Evolutionary conservation across 2,888 invertebrate species (phyloP), one percentile per base, ranked within the genome.

Genomic region (Microchrysa polita): DNA sequence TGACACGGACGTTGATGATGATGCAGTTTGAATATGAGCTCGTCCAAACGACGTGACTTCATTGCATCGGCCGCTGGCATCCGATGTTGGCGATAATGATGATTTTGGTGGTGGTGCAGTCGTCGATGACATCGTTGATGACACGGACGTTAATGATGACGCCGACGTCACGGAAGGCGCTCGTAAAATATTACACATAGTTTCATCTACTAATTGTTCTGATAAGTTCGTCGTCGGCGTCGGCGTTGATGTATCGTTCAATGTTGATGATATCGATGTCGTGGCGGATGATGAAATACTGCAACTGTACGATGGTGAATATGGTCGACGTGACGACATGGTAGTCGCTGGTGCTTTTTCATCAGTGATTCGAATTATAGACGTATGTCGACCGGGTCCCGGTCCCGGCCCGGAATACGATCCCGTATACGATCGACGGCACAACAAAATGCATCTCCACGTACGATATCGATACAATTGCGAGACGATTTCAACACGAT

Each of bases 331-430:
- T 7, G 27, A 5, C 27, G 27, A 5, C 7, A 7, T 34, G 4
- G 27, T 34, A 7, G 27, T 34, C 7, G 7, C 27, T 5, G 27
- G 27, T 7, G 7, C 7, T 34, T 34, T 34, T 34, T 5, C 7
- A 5, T 2, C 7, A 5, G 27, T 7, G 2, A 7, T 34, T 34
- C 4, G 2, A 5, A 7, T 34, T 34, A 7, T 34, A 5, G 27
- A 5, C 7, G 16, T 48, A 12, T 1, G 12, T 12, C 1, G 7
- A 40, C 75, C 75, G 2, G 76, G 76, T 12, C 76, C 76, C 2
- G 76, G 76, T 18, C 76, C 76, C 18, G 76, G 75, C 7, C 69
- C 69, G 1, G 69, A 55, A 69, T 69, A 69, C 27, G 76, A 75
- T 48, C 69, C 73, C 42, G 74, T 73, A 75, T 76, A 76, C 60